These are phyloP conservation scores for Carterocephalus palaemon DNA, from an alignment of 2,888 invertebrate genomes.

Conservation along the genomic window DNA sequence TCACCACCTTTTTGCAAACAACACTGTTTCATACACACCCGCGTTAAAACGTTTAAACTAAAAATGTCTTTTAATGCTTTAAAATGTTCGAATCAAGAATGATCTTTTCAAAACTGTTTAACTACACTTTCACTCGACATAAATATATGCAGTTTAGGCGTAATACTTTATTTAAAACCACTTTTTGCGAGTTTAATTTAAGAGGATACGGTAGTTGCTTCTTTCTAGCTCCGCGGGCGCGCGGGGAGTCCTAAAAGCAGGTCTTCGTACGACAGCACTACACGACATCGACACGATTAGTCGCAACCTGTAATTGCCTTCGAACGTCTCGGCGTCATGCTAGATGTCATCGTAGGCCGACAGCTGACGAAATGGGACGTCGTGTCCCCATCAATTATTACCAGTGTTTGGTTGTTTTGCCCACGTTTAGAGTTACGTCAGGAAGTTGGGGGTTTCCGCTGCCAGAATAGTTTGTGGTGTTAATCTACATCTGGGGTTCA, in stretches of 20 bases:
- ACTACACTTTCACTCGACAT: neutral
- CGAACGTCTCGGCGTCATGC: constrained; percentile 40
- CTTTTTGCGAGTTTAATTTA: no score
- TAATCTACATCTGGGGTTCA: constrained; percentile 20
- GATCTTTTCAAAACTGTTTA: no score
- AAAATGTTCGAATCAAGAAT: no score
- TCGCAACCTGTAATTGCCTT: constrained; percentile 26
- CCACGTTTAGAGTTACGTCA: constrained; percentile 41
- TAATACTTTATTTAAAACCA: no score
- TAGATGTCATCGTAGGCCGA: constrained; percentile 47
- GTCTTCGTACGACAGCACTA: constrained; percentile 1
- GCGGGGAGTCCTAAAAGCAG: no score
- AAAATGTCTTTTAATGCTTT: no score
- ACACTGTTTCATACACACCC: neutral
- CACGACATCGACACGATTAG: constrained; percentile 20
- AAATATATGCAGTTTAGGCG: neutral
- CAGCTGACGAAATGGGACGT: constrained; percentile 56
- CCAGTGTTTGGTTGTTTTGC: constrained; percentile 42
- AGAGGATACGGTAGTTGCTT: no score
- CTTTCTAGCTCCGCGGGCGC: no score
- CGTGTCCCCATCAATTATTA: constrained; percentile 54
- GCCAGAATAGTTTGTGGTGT: constrained; percentile 39
- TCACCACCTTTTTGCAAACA: neutral
- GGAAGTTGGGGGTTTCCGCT: constrained; percentile 47
- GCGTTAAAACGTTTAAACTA: no score